Base-by-base conservation (phyloP, 1,140 invertebrate species). In the Drosophila littoralis region DNA sequence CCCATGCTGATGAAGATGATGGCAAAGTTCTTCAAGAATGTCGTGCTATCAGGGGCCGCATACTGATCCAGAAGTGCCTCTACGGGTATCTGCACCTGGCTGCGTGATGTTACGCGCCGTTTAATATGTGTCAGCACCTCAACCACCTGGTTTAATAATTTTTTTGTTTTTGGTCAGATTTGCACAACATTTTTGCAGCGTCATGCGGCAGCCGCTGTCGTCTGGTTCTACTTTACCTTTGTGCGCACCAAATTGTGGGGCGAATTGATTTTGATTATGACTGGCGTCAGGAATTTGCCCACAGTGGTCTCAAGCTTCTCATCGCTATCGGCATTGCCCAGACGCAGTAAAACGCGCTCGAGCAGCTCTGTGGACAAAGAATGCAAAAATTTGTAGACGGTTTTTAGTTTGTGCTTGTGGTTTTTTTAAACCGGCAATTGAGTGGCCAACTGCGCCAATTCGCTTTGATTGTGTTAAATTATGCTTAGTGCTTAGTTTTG, bases 1-100 rank as follows among this genome's bases (percentile, higher is more conserved):
- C 97, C 97, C 94, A 98, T 95, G 92, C 97, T 98, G 46, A 98
- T 96, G 89, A 98, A 99, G 84, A 98, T 97, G 59, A 98, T 97
- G 46, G 97, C 96, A 91, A 99, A 98, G 93, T 99, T 99, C 96
- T 98, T 93, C 28, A 95, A 94, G 64, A 92, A 92, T 15, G 73
- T 80, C 28, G 68, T 92, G 50, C 79, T 91, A 6, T 77, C 67
- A 32, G 76, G 51, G n/a, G 80, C 83, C 12, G 96, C 95, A 93
- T 98, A 98, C 69, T 97, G 95, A 45, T 95, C 93, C 10, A 99
- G 91, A 4, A 99, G 93, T 12, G 95, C 94, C 78, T 98, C 95
- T n/a, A 99, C 95, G 4, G 98, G 97, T 28, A 98, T 93, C 91
- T 97, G 96, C 1, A 99, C 96, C 86, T 95, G 94, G 7, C 96